These are phyloP conservation scores for Drosophila tanythrix DNA, from an alignment of 2,888 invertebrate genomes.

Conservation along the genomic window DNA sequence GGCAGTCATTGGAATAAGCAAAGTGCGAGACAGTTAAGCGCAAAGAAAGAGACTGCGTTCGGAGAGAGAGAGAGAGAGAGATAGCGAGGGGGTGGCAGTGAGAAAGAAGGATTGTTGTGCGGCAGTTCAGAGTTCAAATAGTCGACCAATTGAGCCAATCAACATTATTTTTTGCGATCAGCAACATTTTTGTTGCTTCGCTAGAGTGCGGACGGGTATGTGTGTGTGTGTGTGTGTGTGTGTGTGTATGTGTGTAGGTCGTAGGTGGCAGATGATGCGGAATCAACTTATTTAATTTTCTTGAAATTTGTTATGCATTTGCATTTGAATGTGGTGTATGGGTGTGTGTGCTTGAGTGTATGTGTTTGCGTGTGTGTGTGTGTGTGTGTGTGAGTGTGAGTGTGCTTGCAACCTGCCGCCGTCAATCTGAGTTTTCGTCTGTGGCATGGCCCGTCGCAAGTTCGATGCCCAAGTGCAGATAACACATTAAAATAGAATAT, in stretches of 20 bases:
- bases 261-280: constrained; percentile 59
- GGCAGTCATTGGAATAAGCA: constrained; percentile 32
- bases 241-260: constrained; percentile 38
- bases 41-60: not conserved
- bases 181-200: constrained; percentile 16
- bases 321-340: constrained; percentile 9
- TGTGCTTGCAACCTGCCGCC: constrained; percentile 37
- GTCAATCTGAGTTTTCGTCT: constrained; percentile 29
- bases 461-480: constrained; percentile 78
- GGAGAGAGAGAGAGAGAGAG: constrained; percentile 1
- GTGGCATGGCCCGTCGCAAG: constrained; percentile 59
- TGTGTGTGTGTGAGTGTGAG: not conserved
- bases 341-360: not conserved
- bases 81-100: constrained; percentile 22
- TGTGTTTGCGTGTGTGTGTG: not conserved
- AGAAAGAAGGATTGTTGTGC: constrained; percentile 48
- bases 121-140: constrained; percentile 85
- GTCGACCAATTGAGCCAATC: constrained; percentile 85
- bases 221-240: constrained; percentile 18
- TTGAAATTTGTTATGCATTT: constrained; percentile 20
- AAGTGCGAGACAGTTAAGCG: constrained; percentile 38
- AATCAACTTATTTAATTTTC: constrained; percentile 51
- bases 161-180: constrained; percentile 71
- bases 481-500: constrained; percentile 71
- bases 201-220: not conserved